Percentiles rank a stretch among this genome's conserved stretches.
These are phyloP conservation scores for Drosophila miranda DNA, from an alignment of 1,140 invertebrate species.

Conservation along the genomic window DNA sequence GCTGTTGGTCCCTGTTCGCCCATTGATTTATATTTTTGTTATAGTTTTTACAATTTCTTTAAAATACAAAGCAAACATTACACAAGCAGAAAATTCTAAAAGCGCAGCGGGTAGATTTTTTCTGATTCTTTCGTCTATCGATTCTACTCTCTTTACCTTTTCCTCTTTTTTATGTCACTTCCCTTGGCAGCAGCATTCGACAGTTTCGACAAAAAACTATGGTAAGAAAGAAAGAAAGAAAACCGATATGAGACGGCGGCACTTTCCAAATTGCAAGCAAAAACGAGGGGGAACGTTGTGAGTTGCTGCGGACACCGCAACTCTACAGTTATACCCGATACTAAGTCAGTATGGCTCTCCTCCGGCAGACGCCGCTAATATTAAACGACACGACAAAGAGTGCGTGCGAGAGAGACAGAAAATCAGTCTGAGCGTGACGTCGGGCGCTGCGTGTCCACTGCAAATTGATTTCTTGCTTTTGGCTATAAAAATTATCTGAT, in stretches of 20 bases:
- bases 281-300: too few species aligned
- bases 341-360: too few species aligned
- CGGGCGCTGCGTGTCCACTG: too few species aligned
- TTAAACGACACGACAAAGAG: too few species aligned
- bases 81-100: constrained; percentile 48
- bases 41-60: constrained; percentile 76
- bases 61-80: constrained; percentile 79
- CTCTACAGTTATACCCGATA: too few species aligned
- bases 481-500: too few species aligned
- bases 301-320: too few species aligned
- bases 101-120: constrained; percentile 54
- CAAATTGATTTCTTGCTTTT: too few species aligned
- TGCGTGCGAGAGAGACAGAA: too few species aligned
- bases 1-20: constrained; percentile 5
- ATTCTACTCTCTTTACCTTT: constrained; percentile 1
- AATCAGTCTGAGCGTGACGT: too few species aligned
- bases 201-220: constrained; percentile 79
- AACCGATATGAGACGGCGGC: constrained; percentile 43
- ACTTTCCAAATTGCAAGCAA: constrained; percentile 57
- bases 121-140: constrained; percentile 1
- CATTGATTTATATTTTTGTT: constrained; percentile 4
- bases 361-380: too few species aligned
- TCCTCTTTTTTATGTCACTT: constrained; percentile 32
- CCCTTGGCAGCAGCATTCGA: constrained; percentile 68
- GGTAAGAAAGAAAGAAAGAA: constrained; percentile 49